A percentile compares a stretch with the other conserved stretches of the same genome.
phyloP scores from a whole-genome alignment of 2,888 invertebrate genomes.

The Encarsia formosa region DNA sequence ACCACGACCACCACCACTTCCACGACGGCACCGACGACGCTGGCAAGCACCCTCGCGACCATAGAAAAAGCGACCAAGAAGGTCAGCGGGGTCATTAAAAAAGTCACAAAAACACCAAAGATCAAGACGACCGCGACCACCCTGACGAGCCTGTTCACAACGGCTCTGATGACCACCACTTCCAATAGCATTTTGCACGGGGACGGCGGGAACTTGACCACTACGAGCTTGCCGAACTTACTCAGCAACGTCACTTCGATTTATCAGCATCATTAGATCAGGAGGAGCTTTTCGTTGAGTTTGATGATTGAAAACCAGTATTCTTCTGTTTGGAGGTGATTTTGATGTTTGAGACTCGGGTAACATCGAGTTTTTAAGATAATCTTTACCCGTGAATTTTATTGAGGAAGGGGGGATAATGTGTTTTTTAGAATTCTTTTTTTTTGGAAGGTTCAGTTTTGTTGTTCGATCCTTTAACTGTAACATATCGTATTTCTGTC shows the following conservation, averaged over 20 bases:
- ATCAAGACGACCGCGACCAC: constrained; percentile 30
- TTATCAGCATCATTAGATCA: no score
- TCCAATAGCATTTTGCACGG: constrained; percentile 31
- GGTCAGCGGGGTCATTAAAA: constrained; percentile 31
- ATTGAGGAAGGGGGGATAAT: no score
- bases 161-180: constrained; percentile 36
- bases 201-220: constrained; percentile 31
- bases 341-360: no score
- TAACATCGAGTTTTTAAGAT: no score
- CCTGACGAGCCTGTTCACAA: constrained; percentile 34
- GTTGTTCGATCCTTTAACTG: no score
- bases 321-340: no score
- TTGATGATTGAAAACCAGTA: no score
- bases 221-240: constrained; percentile 37
- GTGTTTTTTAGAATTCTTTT: no score
- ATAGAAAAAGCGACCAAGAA: constrained; percentile 15
- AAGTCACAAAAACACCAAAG: constrained; percentile 34
- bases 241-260: constrained; percentile 9
- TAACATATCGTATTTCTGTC: no score
- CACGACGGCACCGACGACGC: neutral
- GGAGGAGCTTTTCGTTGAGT: no score
- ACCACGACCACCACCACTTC: constrained; percentile 25
- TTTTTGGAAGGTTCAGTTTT: no score
- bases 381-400: no score
- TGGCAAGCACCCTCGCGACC: constrained; percentile 4